A percentile compares a stretch with the other conserved stretches of the same genome.
Evolutionary conservation across 2,113 vertebrate genomes (phyloP).

Genomic region (Rattus rattus): DNA sequence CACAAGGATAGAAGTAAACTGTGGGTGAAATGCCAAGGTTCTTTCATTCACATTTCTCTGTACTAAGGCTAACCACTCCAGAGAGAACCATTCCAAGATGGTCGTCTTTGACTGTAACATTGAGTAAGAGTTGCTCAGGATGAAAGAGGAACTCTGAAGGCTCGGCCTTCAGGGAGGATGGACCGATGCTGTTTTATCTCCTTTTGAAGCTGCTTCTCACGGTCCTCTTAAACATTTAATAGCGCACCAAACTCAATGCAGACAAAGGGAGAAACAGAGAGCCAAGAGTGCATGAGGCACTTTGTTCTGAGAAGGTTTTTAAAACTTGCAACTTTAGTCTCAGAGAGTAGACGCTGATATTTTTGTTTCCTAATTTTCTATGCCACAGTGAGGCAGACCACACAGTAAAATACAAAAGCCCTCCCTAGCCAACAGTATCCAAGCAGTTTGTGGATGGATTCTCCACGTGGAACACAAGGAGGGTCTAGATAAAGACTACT

Average conservation of each 20-base stretch:
- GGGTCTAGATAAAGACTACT: not conserved
- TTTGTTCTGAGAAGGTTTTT: not conserved
- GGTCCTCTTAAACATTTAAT: not conserved
- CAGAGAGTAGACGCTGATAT: not conserved
- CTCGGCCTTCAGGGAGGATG: not conserved
- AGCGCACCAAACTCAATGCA: not conserved
- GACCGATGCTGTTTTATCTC: not conserved
- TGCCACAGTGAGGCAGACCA: fast-evolving
- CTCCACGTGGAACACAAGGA: conserved; percentile 15
- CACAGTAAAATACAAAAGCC: not conserved
- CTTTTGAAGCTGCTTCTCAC: not conserved
- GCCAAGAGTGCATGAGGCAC: not conserved
- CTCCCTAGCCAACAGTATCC: not conserved
- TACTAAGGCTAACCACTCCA: not conserved
- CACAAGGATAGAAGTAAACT: conserved; percentile 20
- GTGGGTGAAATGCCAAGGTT: conserved; percentile 28
- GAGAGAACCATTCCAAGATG: conserved; percentile 17
- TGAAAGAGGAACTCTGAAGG: not conserved
- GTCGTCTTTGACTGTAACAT: not conserved
- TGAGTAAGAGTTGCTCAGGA: not conserved
- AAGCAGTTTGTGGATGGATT: not conserved
- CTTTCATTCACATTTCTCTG: conserved; percentile 1
- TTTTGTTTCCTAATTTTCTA: not conserved
- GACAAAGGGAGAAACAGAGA: not conserved
- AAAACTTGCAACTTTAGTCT: not conserved